phyloP scores from a whole-genome alignment of 1,140 invertebrate species.

The Heliconius eleuchia region DNA sequence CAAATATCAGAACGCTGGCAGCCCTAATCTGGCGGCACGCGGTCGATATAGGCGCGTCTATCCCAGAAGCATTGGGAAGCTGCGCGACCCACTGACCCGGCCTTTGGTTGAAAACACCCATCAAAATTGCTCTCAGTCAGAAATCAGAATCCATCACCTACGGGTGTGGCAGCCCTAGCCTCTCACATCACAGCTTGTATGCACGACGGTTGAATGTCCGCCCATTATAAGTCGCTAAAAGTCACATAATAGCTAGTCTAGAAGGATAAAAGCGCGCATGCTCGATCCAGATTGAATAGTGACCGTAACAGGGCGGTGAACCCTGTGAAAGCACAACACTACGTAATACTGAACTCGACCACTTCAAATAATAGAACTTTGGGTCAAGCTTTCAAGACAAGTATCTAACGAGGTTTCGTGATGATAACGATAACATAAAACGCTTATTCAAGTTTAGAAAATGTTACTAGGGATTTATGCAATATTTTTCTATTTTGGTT shows the following conservation, averaged over 20 bases:
- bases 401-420: conserved; percentile 6
- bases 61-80: conserved; percentile 61
- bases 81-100: conserved; percentile 78
- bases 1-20: conserved; percentile 41
- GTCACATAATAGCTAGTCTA: conserved; percentile 39
- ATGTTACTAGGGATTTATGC: no score
- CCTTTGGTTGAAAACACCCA: conserved; percentile 55
- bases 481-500: no score
- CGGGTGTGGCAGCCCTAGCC: conserved; percentile 41
- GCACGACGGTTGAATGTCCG: conserved; percentile 31
- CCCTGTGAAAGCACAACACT: conserved; percentile 45
- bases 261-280: conserved; percentile 56
- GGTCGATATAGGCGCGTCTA: conserved; percentile 78
- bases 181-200: conserved; percentile 16
- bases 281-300: conserved; percentile 48
- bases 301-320: conserved; percentile 47
- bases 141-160: conserved; percentile 43
- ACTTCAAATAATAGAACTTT: conserved; percentile 29
- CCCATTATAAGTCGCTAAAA: conserved; percentile 34
- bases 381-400: conserved; percentile 28
- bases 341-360: conserved; percentile 34
- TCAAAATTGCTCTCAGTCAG: conserved; percentile 53
- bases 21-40: conserved; percentile 66
- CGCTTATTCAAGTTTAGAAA: no score
- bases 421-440: neutral